Evolutionary conservation across 1,140 invertebrate genomes (phyloP).

Genomic region (Drosophila virilis): DNA sequence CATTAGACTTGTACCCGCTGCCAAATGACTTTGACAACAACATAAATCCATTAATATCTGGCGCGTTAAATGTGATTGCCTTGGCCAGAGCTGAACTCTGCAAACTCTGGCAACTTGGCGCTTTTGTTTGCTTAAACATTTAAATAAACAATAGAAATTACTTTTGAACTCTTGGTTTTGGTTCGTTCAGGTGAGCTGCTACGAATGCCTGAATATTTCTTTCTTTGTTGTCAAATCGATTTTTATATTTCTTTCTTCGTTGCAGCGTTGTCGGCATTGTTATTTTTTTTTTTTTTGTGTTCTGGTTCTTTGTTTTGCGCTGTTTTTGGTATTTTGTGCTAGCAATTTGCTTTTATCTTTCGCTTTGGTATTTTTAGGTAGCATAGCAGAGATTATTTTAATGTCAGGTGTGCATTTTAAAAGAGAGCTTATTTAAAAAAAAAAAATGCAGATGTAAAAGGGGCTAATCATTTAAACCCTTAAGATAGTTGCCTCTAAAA

Average conservation of each 20-base stretch:
- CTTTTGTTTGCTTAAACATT: conserved; percentile 23
- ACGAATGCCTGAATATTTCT: conserved; percentile 49
- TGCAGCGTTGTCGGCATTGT: not conserved
- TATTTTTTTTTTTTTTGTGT: conserved; percentile 9
- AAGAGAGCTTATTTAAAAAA: too few relatives aligned
- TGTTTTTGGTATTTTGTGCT: conserved; percentile 17
- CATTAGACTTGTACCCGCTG: conserved; percentile 14
- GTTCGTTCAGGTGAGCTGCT: conserved; percentile 26
- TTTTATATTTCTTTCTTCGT: conserved; percentile 35
- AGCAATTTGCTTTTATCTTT: conserved; percentile 44
- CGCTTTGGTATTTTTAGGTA: conserved; percentile 19
- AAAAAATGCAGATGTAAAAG: too few relatives aligned
- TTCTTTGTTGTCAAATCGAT: conserved; percentile 64
- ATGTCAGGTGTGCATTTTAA: too few relatives aligned
- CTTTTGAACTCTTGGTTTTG: conserved; percentile 25
- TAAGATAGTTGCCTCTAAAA: too few relatives aligned
- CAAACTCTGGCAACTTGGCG: conserved; percentile 1
- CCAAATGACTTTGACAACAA: conserved; percentile 45
- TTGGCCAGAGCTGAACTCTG: not conserved
- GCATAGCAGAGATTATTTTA: conserved; percentile 33
- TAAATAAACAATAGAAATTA: conserved; percentile 35
- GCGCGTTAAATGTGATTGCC: conserved; percentile 29
- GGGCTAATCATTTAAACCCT: too few relatives aligned
- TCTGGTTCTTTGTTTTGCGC: conserved; percentile 40
- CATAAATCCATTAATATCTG: conserved; percentile 53